phyloP scores from a whole-genome alignment of 2,113 vertebrate species.

The Oryzias curvinotus region DNA sequence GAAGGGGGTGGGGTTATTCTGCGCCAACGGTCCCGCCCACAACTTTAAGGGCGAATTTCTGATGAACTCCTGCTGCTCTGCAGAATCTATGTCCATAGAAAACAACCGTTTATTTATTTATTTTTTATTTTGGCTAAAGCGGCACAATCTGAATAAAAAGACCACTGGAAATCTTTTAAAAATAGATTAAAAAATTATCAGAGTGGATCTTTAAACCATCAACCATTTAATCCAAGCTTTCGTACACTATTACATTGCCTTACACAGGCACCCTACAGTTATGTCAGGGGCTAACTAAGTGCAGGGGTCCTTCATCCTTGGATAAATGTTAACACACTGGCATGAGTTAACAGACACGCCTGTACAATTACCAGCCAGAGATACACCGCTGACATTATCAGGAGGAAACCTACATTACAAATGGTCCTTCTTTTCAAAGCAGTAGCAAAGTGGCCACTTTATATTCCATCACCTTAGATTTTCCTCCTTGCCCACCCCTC shows the following conservation, averaged over 20 bases:
- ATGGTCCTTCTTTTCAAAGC: constrained; percentile 47
- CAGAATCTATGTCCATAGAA: too few relatives aligned
- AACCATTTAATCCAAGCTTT: constrained; percentile 18
- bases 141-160: too few relatives aligned
- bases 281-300: constrained; percentile 45
- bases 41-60: too few relatives aligned
- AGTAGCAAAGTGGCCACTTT: constrained; percentile 59
- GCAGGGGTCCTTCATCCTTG: constrained; percentile 54
- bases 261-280: constrained; percentile 27
- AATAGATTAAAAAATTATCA: neutral
- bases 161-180: too few relatives aligned
- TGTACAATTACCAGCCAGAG: constrained; percentile 60
- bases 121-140: too few relatives aligned
- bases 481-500: constrained; percentile 17
- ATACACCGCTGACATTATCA: constrained; percentile 72
- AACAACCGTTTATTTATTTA: too few relatives aligned
- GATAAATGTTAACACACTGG: constrained; percentile 71
- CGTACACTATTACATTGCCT: constrained; percentile 8
- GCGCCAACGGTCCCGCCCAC: too few relatives aligned
- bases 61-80: too few relatives aligned
- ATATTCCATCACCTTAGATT: constrained; percentile 67
- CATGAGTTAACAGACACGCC: constrained; percentile 64
- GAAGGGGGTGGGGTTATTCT: too few relatives aligned
- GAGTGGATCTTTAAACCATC: constrained; percentile 6
- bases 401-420: constrained; percentile 57